These are phyloP conservation scores for Parauchenoglanis ngamensis DNA, from an alignment of 2,797 vertebrate genomes.

Conservation along the genomic window DNA sequence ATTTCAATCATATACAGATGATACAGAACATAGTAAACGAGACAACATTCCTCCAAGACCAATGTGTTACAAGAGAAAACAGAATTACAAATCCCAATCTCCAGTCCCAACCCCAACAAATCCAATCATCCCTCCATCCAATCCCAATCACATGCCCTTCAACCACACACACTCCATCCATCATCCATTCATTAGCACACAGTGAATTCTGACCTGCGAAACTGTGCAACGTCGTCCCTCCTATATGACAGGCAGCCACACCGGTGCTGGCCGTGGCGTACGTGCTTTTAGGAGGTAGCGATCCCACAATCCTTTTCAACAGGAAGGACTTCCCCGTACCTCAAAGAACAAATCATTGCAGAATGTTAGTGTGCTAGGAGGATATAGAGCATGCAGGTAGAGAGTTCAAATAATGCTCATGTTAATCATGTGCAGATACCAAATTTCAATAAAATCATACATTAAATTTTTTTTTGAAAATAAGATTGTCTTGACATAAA, in stretches of 20 bases:
- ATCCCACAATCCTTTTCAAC: slow-evolving; percentile 90
- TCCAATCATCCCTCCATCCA: neutral
- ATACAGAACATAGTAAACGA: too few relatives aligned
- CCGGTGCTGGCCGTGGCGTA: slow-evolving; percentile 95
- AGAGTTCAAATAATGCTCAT: neutral
- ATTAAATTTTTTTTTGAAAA: neutral
- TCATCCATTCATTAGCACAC: neutral
- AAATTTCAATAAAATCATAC: neutral
- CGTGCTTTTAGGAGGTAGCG: slow-evolving; percentile 89
- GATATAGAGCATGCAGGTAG: neutral
- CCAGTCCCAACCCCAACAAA: neutral
- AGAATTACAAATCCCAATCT: neutral
- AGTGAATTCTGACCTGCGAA: slow-evolving; percentile 84
- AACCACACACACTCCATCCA: neutral
- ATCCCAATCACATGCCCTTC: neutral
- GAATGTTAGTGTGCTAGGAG: neutral
- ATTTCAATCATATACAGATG: too few relatives aligned
- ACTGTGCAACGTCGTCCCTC: slow-evolving; percentile 89
- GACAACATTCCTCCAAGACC: too few relatives aligned
- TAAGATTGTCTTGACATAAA: neutral
- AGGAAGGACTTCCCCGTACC: slow-evolving; percentile 96
- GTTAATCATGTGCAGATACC: neutral
- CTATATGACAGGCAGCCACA: slow-evolving; percentile 92
- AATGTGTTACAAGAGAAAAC: too few relatives aligned
- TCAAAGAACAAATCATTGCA: slow-evolving; percentile 54